Percentiles rank a stretch among this genome's conserved stretches.
These are phyloP conservation scores for Peromyscus polionotus DNA, from an alignment of 2,113 vertebrate species.

Conservation along the genomic window DNA sequence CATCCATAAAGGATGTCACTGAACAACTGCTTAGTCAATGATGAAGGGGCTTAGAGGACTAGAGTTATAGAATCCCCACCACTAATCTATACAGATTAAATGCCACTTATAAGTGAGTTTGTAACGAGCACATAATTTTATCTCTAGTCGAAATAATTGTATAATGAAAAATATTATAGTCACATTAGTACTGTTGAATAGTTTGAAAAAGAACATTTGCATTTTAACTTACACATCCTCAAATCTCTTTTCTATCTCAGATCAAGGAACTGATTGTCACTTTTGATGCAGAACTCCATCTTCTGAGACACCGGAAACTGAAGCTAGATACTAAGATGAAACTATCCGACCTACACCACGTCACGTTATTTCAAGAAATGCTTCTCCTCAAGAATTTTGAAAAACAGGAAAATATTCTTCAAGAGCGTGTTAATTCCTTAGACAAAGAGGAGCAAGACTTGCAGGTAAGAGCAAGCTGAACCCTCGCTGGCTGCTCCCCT, in stretches of 20 bases:
- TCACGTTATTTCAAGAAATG: slow-evolving; percentile 93
- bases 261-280: slow-evolving; percentile 87
- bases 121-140: background rate
- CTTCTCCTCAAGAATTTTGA: slow-evolving; percentile 93
- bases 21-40: background rate
- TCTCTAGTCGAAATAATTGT: background rate
- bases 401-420: slow-evolving; percentile 90
- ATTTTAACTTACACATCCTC: slow-evolving; percentile 15
- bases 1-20: background rate
- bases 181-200: background rate
- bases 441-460: slow-evolving; percentile 86
- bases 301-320: slow-evolving; percentile 91
- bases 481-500: too few species aligned
- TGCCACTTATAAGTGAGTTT: slow-evolving; percentile 4
- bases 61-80: background rate
- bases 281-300: slow-evolving; percentile 92
- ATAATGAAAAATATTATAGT: slow-evolving; percentile 51
- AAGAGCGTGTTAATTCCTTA: slow-evolving; percentile 87
- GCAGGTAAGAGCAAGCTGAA: slow-evolving; percentile 77
- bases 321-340: slow-evolving; percentile 92
- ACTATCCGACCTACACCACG: slow-evolving; percentile 89
- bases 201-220: slow-evolving; percentile 22
- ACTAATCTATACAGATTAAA: background rate
- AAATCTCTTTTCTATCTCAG: slow-evolving; percentile 83
- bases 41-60: slow-evolving; percentile 3